These are phyloP conservation scores for Syngnathoides biaculeatus DNA, from an alignment of 2,113 vertebrate genomes.

Conservation along the genomic window DNA sequence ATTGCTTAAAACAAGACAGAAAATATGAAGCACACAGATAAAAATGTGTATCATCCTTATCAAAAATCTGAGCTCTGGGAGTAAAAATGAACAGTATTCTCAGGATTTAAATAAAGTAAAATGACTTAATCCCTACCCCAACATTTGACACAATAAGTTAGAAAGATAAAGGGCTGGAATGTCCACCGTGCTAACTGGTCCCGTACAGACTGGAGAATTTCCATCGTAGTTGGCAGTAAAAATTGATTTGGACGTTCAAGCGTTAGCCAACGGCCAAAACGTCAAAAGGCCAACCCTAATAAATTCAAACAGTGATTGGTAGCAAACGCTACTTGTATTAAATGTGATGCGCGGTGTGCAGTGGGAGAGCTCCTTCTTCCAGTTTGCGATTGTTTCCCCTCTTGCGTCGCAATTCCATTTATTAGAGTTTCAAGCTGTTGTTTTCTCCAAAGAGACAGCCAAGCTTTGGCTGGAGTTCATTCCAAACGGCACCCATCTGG, in stretches of 20 bases:
- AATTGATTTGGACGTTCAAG: constrained; percentile 8
- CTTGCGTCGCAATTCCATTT: not conserved
- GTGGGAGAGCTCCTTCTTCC: constrained; percentile 17
- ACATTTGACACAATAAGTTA: constrained; percentile 7
- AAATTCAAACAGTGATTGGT: not conserved
- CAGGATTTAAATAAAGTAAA: constrained; percentile 16
- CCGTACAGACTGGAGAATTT: constrained; percentile 7
- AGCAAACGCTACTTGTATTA: constrained; percentile 2
- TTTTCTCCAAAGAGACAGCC: constrained; percentile 82
- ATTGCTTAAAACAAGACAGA: not conserved
- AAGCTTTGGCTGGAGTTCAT: constrained; percentile 88
- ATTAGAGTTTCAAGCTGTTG: constrained; percentile 57
- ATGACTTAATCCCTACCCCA: not conserved
- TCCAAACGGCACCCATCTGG: constrained; percentile 97
- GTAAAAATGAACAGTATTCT: constrained; percentile 11
- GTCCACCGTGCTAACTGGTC: constrained; percentile 4
- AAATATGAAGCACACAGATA: constrained; percentile 10
- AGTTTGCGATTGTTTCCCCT: constrained; percentile 22
- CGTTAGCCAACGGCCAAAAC: constrained; percentile 1
- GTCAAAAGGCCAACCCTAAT: constrained; percentile 6
- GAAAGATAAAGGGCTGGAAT: constrained; percentile 2
- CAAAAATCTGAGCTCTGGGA: constrained; percentile 31
- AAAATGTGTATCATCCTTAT: constrained; percentile 18
- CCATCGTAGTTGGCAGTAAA: constrained; percentile 10
- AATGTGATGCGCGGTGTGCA: constrained; percentile 23